Evolutionary conservation across 2,888 invertebrate genomes (phyloP).

Genomic region (Phalera bucephala): DNA sequence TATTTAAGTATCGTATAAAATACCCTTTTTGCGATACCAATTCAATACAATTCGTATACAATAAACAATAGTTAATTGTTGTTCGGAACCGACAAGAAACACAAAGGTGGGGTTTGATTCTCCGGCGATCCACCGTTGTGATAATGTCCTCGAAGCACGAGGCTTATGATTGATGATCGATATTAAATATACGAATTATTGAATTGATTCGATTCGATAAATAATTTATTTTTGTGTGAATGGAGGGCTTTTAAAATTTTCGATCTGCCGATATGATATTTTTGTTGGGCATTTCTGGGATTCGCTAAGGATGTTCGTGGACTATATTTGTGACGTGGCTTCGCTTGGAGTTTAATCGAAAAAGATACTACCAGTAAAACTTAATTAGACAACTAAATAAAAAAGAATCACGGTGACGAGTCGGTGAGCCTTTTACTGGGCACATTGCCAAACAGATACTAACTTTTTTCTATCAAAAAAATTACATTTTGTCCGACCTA

Average conservation of each 20-base stretch:
- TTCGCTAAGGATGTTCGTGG: conserved; percentile 13
- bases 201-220: conserved; percentile 60
- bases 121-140: conserved; percentile 55
- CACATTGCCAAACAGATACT: no score
- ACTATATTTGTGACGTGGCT: conserved; percentile 1
- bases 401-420: no score
- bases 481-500: no score
- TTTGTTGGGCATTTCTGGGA: conserved; percentile 42
- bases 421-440: no score
- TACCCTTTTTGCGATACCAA: conserved; percentile 47
- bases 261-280: conserved; percentile 46
- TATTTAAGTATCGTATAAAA: conserved; percentile 43
- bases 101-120: conserved; percentile 37
- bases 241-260: conserved; percentile 45
- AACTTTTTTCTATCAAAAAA: no score
- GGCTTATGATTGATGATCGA: conserved; percentile 74
- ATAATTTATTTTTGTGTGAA: conserved; percentile 67
- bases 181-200: conserved; percentile 68
- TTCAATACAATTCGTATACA: conserved; percentile 47
- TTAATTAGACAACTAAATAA: conserved; percentile 11
- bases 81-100: conserved; percentile 44
- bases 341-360: no score
- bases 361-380: no score
- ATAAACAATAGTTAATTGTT: conserved; percentile 65
- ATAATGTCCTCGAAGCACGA: conserved; percentile 60